These are phyloP conservation scores for Apantesis nais DNA, from an alignment of 2,888 invertebrate species.

Conservation along the genomic window DNA sequence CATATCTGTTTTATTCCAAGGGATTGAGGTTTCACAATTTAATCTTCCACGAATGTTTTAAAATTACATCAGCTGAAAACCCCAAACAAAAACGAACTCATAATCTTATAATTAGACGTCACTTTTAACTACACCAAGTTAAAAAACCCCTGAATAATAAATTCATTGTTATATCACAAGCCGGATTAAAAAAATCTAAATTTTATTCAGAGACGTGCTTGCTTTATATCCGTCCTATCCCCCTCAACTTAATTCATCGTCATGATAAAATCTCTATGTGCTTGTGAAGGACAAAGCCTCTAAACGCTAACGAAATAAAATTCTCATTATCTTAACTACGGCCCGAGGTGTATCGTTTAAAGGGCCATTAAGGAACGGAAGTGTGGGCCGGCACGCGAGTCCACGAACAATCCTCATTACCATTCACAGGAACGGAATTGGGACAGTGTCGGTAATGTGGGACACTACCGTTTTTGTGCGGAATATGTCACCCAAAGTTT, in stretches of 20 bases:
- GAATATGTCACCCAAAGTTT: constrained; percentile 10
- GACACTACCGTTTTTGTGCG: constrained; percentile 15
- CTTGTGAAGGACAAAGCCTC: constrained; percentile 24
- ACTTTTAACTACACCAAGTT: neutral
- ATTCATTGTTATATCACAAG: neutral
- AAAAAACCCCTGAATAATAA: neutral
- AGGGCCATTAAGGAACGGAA: constrained; percentile 53
- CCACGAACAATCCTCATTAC: constrained; percentile 34
- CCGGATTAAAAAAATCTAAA: neutral
- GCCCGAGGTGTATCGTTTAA: constrained; percentile 41
- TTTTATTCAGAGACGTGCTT: constrained; percentile 2
- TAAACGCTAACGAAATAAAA: constrained; percentile 38
- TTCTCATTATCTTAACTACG: constrained; percentile 37
- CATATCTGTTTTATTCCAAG: neutral
- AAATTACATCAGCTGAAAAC: neutral
- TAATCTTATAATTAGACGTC: neutral
- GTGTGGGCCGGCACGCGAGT: constrained; percentile 45
- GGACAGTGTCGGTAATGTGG: constrained; percentile 28
- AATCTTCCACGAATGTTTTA: neutral
- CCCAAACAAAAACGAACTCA: neutral
- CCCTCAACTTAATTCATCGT: neutral
- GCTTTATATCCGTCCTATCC: neutral
- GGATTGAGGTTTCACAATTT: neutral
- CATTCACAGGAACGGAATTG: constrained; percentile 35
- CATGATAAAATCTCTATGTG: constrained; percentile 12